Percentiles rank a stretch among this genome's conserved stretches.
phyloP scores from a whole-genome alignment of 2,888 invertebrate species.

The Drosophila aldrichi region DNA sequence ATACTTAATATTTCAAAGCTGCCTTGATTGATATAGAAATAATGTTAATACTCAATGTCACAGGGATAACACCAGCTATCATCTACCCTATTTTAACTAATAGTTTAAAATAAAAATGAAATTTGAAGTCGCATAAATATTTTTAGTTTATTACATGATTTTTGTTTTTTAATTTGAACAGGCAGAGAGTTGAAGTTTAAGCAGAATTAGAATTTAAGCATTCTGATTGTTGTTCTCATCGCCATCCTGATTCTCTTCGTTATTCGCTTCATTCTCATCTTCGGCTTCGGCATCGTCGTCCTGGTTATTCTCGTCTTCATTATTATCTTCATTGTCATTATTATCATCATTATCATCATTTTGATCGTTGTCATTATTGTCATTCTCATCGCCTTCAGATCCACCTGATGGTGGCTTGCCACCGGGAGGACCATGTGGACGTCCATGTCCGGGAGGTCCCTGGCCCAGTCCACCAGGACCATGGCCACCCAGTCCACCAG shows the following conservation, averaged over 20 bases:
- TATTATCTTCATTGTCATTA: too few species aligned
- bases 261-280: not conserved
- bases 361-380: not conserved
- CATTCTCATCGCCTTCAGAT: slow-evolving; percentile 12
- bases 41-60: not conserved
- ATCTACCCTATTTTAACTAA: not conserved
- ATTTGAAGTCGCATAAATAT: slow-evolving; percentile 3
- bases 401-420: slow-evolving; percentile 8
- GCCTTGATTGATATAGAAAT: not conserved
- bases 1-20: too few species aligned
- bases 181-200: too few species aligned
- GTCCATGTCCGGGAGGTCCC: slow-evolving; percentile 8
- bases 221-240: not conserved
- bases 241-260: slow-evolving; percentile 3
- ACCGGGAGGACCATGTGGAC: not conserved
- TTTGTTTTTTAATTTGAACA: not conserved
- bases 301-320: not conserved
- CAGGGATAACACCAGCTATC: too few species aligned
- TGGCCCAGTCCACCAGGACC: not conserved
- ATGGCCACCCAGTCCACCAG: too few species aligned
- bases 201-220: not conserved
- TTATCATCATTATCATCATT: too few species aligned
- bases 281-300: not conserved
- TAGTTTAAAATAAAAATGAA: not conserved
- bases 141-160: slow-evolving; percentile 9